Evolutionary conservation across 1,140 invertebrate species (phyloP).

Genomic region (Ceratosolen fusciceps): DNA sequence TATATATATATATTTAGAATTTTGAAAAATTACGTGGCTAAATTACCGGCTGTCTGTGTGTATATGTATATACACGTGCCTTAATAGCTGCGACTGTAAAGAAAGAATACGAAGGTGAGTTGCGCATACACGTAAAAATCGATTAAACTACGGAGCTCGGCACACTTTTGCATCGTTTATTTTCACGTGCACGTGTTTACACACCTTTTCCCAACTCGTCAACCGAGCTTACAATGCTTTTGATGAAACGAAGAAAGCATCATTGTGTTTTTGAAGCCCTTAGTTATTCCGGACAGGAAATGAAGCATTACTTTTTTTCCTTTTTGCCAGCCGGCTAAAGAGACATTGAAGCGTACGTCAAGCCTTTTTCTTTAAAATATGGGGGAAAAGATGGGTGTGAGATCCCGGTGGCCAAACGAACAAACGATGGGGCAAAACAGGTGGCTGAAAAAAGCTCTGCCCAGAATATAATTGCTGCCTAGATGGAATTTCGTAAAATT

Average conservation of each 20-base stretch:
- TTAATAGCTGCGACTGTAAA: not conserved
- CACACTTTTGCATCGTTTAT: not conserved
- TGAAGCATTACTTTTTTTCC: conserved; percentile 11
- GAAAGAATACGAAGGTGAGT: not conserved
- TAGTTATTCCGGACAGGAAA: conserved; percentile 18
- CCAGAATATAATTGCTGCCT: too few species aligned
- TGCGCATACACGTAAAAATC: not conserved
- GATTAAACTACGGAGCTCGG: not conserved
- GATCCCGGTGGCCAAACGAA: not conserved
- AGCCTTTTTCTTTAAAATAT: conserved; percentile 28
- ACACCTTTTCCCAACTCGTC: not conserved
- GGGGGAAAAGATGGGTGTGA: not conserved
- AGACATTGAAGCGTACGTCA: conserved; percentile 2
- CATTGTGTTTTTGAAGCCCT: conserved; percentile 23
- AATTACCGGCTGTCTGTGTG: too few species aligned
- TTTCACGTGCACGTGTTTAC: not conserved
- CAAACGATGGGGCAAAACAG: conserved; percentile 27
- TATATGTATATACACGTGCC: too few species aligned
- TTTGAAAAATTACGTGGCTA: too few species aligned
- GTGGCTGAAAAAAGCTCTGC: conserved; percentile 20
- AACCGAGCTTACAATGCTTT: not conserved
- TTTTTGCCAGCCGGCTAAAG: not conserved
- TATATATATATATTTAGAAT: too few species aligned
- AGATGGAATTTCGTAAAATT: not conserved
- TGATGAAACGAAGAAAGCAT: conserved; percentile 18